Evolutionary conservation across 1,140 invertebrate species (phyloP).

Genomic region (Diabrotica undecimpunctata): DNA sequence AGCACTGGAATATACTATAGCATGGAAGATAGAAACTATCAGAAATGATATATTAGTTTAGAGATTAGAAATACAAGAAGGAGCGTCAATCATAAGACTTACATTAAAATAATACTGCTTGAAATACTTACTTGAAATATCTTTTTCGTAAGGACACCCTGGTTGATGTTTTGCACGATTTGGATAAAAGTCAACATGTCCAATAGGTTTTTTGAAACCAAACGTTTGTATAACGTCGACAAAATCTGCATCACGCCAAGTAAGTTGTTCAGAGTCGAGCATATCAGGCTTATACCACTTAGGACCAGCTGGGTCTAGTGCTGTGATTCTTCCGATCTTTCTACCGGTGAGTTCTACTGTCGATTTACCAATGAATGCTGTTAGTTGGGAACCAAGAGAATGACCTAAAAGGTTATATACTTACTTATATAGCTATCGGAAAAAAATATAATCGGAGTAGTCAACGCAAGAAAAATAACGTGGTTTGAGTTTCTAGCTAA

Average conservation of each 20-base stretch:
- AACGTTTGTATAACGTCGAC: slow-evolving; percentile 83
- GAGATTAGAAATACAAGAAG: too few relatives aligned
- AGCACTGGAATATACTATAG: too few relatives aligned
- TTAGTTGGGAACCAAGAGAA: slow-evolving; percentile 71
- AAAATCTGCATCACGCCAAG: slow-evolving; percentile 72
- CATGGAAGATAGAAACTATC: too few relatives aligned
- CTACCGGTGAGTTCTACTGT: slow-evolving; percentile 30
- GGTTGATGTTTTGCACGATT: slow-evolving; percentile 23
- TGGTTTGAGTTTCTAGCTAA: too few relatives aligned
- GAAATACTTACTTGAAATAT: neutral
- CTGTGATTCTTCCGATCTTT: slow-evolving; percentile 52
- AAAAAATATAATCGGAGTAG: too few relatives aligned
- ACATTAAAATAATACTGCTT: too few relatives aligned
- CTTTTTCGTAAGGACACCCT: slow-evolving; percentile 11
- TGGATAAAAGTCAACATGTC: slow-evolving; percentile 26
- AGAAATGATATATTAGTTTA: too few relatives aligned
- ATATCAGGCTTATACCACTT: slow-evolving; percentile 52
- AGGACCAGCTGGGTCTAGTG: slow-evolving; percentile 68
- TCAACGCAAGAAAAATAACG: too few relatives aligned
- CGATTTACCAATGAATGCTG: slow-evolving; percentile 64
- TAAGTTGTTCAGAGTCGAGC: slow-evolving; percentile 60
- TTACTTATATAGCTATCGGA: too few relatives aligned
- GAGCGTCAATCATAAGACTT: too few relatives aligned
- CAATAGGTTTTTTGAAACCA: slow-evolving; percentile 18
- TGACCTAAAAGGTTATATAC: slow-evolving; percentile 59